phyloP scores from a whole-genome alignment of 2,113 vertebrate genomes.

The Actenoides hombroni region DNA sequence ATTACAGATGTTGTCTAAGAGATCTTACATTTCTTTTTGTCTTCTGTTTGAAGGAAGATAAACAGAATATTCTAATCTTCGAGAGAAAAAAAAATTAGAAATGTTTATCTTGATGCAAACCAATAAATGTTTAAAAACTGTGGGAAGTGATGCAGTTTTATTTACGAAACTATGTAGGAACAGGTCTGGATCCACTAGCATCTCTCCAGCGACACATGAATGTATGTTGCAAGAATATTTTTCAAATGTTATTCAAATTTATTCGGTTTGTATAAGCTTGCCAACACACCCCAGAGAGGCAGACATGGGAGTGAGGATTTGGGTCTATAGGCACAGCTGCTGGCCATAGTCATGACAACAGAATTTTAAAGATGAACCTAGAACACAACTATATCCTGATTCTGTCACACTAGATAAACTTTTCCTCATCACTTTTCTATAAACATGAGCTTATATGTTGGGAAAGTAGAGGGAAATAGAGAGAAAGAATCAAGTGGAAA shows the following conservation, averaged over 20 bases:
- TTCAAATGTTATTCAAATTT: conserved; percentile 41
- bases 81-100: not conserved
- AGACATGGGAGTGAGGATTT: conserved; percentile 36
- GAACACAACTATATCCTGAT: conserved; percentile 51
- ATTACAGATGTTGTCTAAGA: not conserved
- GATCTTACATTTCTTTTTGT: not conserved
- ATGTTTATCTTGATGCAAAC: not conserved
- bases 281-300: conserved; percentile 21
- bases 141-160: not conserved
- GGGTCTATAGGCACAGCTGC: conserved; percentile 33
- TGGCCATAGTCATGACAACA: conserved; percentile 36
- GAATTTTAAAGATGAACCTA: conserved; percentile 60
- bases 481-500: conserved; percentile 40
- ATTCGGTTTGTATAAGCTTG: conserved; percentile 31
- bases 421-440: conserved; percentile 11
- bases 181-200: not conserved
- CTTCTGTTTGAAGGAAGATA: not conserved
- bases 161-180: not conserved
- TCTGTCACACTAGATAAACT: conserved; percentile 60
- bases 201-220: not conserved
- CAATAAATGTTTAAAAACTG: conserved; percentile 13
- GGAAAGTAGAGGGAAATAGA: conserved; percentile 40
- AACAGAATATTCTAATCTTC: not conserved
- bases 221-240: conserved; percentile 26
- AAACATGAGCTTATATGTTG: conserved; percentile 33